These are phyloP conservation scores for Rhinichthys klamathensis DNA, from an alignment of 2,113 vertebrate genomes.

Conservation along the genomic window DNA sequence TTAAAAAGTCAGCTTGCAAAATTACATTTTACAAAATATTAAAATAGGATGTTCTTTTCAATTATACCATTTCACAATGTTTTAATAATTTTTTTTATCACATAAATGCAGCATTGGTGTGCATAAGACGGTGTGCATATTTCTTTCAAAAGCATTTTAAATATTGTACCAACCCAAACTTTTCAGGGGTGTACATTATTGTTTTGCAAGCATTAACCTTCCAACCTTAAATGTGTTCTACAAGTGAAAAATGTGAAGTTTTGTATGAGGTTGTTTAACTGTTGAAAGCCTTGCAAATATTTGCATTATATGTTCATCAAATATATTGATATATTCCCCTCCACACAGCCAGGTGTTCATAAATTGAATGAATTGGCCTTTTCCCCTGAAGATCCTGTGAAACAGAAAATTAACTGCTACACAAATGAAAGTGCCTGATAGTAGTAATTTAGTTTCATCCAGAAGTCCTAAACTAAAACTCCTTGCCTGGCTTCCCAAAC, in stretches of 20 bases:
- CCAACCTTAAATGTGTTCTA: not conserved
- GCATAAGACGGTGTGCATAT: not conserved
- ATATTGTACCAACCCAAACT: not conserved
- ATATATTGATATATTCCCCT: not conserved
- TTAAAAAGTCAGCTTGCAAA: not conserved
- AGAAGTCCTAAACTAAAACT: not conserved
- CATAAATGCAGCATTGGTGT: not conserved
- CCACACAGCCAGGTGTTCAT: not conserved
- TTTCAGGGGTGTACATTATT: not conserved
- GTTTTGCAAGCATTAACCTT: not conserved
- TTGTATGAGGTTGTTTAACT: not conserved
- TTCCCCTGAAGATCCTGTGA: constrained; percentile 12
- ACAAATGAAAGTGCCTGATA: not conserved
- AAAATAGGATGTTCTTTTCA: not conserved
- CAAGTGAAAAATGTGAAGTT: not conserved
- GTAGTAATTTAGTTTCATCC: not conserved
- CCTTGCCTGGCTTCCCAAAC: constrained; percentile 5
- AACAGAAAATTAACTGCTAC: not conserved
- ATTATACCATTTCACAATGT: no score
- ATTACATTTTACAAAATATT: not conserved
- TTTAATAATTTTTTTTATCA: not conserved
- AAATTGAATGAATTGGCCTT: not conserved
- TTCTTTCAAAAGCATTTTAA: not conserved
- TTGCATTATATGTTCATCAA: no score
- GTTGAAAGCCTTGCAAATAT: not conserved